phyloP scores from a whole-genome alignment of 2,797 vertebrate species.

The Microhierax caerulescens region DNA sequence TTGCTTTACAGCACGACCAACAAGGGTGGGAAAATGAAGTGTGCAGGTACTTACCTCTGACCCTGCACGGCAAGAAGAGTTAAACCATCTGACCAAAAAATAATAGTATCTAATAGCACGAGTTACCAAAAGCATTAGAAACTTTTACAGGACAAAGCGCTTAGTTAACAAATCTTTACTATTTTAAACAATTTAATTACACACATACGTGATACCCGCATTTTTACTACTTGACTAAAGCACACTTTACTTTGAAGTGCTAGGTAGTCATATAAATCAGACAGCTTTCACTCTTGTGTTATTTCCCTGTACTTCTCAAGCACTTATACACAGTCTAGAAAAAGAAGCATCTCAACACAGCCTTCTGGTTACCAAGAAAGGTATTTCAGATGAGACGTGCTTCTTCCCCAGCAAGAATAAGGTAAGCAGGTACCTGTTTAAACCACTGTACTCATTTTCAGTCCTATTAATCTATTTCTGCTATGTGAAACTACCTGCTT shows the following conservation, averaged over 20 bases:
- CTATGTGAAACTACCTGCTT: background rate
- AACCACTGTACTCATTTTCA: background rate
- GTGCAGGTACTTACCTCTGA: background rate
- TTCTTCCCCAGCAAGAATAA: background rate
- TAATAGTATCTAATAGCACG: accelerated
- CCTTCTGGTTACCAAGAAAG: background rate
- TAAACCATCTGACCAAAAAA: background rate
- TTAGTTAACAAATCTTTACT: background rate
- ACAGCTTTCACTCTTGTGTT: background rate
- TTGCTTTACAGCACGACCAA: background rate
- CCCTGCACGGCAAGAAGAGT: background rate
- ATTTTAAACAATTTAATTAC: background rate
- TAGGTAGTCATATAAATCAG: background rate
- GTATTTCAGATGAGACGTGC: background rate
- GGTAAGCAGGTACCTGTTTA: background rate
- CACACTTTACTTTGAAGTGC: background rate
- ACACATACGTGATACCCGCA: background rate
- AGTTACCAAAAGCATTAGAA: background rate
- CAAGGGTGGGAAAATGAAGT: background rate
- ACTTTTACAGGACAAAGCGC: background rate
- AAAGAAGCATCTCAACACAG: background rate
- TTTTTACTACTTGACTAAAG: background rate
- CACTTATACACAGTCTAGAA: background rate
- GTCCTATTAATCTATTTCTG: background rate
- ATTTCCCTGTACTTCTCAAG: background rate